These are phyloP conservation scores for Archaeoteleia sp. DNA, from an alignment of 2,888 invertebrate genomes.

Conservation along the genomic window DNA sequence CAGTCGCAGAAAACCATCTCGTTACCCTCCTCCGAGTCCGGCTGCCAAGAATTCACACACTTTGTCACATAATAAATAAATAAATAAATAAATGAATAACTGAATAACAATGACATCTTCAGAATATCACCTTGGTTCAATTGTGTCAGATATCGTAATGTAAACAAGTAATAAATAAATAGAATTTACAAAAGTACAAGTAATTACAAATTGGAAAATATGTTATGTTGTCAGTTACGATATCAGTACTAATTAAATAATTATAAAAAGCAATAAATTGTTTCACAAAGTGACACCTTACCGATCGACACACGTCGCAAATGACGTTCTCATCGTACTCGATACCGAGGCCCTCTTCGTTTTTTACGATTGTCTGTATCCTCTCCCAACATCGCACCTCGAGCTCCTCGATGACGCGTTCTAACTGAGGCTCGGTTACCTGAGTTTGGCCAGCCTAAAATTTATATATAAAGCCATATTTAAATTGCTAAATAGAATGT, in stretches of 20 bases:
- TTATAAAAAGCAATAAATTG: too few relatives aligned
- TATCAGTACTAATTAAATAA: too few relatives aligned
- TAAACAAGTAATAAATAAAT: too few relatives aligned
- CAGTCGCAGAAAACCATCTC: constrained; percentile 99
- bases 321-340: constrained; percentile 99
- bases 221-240: too few relatives aligned
- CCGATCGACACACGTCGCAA: constrained; percentile 97
- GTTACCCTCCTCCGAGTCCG: constrained; percentile 98
- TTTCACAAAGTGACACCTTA: constrained; percentile 75
- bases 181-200: constrained; percentile 29
- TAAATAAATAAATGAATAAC: too few relatives aligned
- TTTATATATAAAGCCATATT: too few relatives aligned
- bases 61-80: too few relatives aligned
- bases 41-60: constrained; percentile 73
- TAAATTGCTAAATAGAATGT: too few relatives aligned
- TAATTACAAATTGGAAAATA: too few relatives aligned
- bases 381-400: constrained; percentile 96
- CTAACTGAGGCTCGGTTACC: constrained; percentile 91
- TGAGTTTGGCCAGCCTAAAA: constrained; percentile 80
- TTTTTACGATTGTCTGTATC: constrained; percentile 92
- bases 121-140: too few relatives aligned
- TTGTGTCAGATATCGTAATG: too few relatives aligned
- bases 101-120: too few relatives aligned
- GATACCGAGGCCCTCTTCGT: constrained; percentile 94
- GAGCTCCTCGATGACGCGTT: constrained; percentile 92